Evolutionary conservation across 2,888 invertebrate genomes (phyloP).

Genomic region (Nezara viridula): DNA sequence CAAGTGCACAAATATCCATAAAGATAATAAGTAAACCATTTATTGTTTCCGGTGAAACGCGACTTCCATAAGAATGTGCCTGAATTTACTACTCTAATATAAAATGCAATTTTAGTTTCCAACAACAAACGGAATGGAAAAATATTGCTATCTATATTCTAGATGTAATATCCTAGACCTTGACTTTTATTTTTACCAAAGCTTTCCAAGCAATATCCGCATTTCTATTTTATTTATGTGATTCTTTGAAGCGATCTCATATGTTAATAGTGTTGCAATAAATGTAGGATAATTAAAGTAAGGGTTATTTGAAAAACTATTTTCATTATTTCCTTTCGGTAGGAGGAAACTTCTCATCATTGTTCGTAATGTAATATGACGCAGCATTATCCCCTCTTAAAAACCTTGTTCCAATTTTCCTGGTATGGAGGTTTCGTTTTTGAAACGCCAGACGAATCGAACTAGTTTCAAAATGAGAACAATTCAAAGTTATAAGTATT

Average conservation of each 20-base stretch:
- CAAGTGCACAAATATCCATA: neutral
- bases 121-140: neutral
- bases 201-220: neutral
- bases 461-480: too few species aligned
- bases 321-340: too few species aligned
- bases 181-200: neutral
- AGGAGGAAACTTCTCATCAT: neutral
- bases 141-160: neutral
- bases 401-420: neutral
- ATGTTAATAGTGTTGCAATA: neutral
- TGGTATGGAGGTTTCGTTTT: too few species aligned
- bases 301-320: neutral
- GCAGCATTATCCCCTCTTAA: neutral
- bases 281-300: neutral
- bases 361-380: neutral
- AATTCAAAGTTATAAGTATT: too few species aligned
- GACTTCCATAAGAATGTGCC: neutral
- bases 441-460: too few species aligned
- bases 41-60: neutral
- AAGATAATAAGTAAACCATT: neutral
- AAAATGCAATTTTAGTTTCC: neutral
- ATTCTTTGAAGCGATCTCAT: neutral
- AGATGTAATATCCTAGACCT: neutral
- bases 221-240: neutral
- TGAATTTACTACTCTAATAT: neutral